phyloP scores from a whole-genome alignment of 2,113 vertebrate genomes.

The human region GRCh38 chr3:87850501-87851000 shows the following conservation, averaged over 20 bases:
- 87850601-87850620: too few relatives aligned
- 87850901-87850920: background rate
- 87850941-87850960: background rate
- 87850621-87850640: too few relatives aligned
- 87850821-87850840: background rate
- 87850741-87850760: background rate
- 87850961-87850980: background rate
- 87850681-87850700: background rate
- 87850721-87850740: background rate
- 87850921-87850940: background rate
- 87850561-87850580: too few relatives aligned
- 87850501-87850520: too few relatives aligned
- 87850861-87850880: background rate
- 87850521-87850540: too few relatives aligned
- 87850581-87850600: too few relatives aligned
- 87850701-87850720: background rate
- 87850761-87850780: background rate
- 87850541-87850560: too few relatives aligned
- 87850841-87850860: background rate
- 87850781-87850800: background rate
- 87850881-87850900: background rate
- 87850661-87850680: too few relatives aligned
- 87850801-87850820: background rate
- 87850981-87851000: background rate
- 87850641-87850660: too few relatives aligned